Percentiles rank a stretch among this genome's conserved stretches.
phyloP scores from a whole-genome alignment of 2,888 invertebrate genomes.

The Sycophila texana region DNA sequence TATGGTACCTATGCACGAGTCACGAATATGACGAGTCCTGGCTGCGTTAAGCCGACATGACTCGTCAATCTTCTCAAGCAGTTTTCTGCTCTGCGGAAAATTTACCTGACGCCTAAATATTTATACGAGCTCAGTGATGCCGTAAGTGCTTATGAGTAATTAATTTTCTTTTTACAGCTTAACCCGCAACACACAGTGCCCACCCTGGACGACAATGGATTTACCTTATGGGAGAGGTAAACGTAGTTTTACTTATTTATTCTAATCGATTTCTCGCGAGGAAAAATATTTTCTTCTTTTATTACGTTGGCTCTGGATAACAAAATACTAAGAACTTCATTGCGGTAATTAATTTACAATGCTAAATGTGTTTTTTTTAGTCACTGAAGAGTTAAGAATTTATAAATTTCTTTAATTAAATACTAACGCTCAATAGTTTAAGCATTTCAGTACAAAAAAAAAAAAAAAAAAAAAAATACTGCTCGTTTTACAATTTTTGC shows the following conservation, averaged over 20 bases:
- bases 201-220: conserved; percentile 84
- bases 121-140: conserved; percentile 7
- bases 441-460: too few species aligned
- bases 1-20: background rate
- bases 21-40: background rate
- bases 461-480: too few species aligned
- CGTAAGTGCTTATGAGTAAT: background rate
- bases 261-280: too few species aligned
- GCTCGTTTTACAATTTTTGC: too few species aligned
- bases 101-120: background rate
- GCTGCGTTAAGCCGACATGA: background rate
- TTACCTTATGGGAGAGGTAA: conserved; percentile 83
- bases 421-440: too few species aligned
- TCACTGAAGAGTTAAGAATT: too few species aligned
- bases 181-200: conserved; percentile 86
- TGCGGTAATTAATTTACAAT: too few species aligned
- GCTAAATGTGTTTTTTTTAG: too few species aligned
- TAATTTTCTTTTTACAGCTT: conserved; percentile 76
- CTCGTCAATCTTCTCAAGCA: background rate
- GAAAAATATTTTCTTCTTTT: too few species aligned
- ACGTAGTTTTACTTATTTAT: conserved; percentile 11
- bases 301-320: too few species aligned
- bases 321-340: too few species aligned
- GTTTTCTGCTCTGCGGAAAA: background rate
- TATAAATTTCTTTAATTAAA: too few species aligned